These are phyloP conservation scores for Morone saxatilis DNA, from an alignment of 2,113 vertebrate genomes.

Conservation along the genomic window DNA sequence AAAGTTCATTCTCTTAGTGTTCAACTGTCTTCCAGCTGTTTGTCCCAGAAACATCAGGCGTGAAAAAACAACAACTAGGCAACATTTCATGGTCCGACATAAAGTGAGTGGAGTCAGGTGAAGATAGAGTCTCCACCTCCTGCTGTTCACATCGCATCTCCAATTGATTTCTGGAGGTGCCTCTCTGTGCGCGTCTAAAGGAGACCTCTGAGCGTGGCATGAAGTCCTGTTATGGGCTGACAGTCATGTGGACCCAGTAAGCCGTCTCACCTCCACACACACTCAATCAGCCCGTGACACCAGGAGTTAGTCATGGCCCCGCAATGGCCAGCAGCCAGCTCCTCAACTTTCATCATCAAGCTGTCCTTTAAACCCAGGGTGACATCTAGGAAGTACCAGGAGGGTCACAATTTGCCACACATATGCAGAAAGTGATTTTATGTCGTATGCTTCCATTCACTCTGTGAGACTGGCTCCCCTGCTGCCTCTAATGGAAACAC, in stretches of 20 bases:
- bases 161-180: conserved; percentile 56
- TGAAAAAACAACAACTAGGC: background rate
- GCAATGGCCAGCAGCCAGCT: conserved; percentile 40
- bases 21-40: conserved; percentile 26
- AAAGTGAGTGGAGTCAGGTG: conserved; percentile 15
- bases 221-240: conserved; percentile 37
- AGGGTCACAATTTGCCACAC: background rate
- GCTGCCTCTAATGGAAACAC: background rate
- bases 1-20: background rate
- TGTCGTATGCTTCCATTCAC: background rate
- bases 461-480: background rate
- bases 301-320: conserved; percentile 67
- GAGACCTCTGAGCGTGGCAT: conserved; percentile 12
- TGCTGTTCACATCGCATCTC: conserved; percentile 22
- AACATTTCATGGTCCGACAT: conserved; percentile 7
- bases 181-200: conserved; percentile 40
- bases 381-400: conserved; percentile 54
- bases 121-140: conserved; percentile 20
- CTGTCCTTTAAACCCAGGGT: conserved; percentile 55
- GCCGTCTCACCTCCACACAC: conserved; percentile 23
- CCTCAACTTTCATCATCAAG: conserved; percentile 54
- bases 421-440: background rate
- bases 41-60: conserved; percentile 24
- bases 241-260: conserved; percentile 18
- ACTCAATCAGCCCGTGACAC: conserved; percentile 60